phyloP scores from a whole-genome alignment of 2,113 vertebrate species.

The Sminthopsis crassicaudata region DNA sequence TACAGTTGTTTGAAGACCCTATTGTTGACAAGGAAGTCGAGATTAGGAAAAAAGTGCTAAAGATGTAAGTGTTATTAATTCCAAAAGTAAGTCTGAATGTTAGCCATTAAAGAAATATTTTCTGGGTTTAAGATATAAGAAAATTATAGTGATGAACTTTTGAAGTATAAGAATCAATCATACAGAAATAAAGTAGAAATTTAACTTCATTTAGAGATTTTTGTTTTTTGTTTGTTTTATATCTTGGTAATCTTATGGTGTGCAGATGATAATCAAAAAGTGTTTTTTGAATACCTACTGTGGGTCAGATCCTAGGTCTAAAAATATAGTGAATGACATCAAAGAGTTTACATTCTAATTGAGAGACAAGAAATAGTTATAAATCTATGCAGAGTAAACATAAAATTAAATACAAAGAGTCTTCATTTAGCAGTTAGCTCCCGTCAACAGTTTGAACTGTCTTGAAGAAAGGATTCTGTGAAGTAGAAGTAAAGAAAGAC shows the following conservation, averaged over 20 bases:
- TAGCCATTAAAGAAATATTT: not conserved
- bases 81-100: conserved; percentile 17
- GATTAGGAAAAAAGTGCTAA: conserved; percentile 97
- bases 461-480: not conserved
- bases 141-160: not conserved
- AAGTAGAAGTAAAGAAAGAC: not conserved
- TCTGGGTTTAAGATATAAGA: not conserved
- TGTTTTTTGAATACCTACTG: not conserved
- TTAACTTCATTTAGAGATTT: not conserved
- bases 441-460: not conserved
- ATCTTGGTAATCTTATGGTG: not conserved
- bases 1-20: conserved; percentile 98
- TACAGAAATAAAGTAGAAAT: not conserved
- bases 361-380: not conserved
- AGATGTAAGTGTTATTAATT: conserved; percentile 90
- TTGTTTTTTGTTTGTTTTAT: not conserved
- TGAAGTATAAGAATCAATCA: not conserved
- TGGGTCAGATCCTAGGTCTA: not conserved
- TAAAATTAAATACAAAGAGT: not conserved
- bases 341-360: conserved; percentile 22
- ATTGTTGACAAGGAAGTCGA: conserved; percentile 98
- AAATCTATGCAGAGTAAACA: not conserved
- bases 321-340: conserved; percentile 17
- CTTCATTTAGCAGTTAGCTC: not conserved
- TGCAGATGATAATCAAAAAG: conserved; percentile 23